A percentile compares a stretch with the other conserved stretches of the same genome.
phyloP scores from a whole-genome alignment of 2,888 invertebrate genomes.

The Idaea straminata region DNA sequence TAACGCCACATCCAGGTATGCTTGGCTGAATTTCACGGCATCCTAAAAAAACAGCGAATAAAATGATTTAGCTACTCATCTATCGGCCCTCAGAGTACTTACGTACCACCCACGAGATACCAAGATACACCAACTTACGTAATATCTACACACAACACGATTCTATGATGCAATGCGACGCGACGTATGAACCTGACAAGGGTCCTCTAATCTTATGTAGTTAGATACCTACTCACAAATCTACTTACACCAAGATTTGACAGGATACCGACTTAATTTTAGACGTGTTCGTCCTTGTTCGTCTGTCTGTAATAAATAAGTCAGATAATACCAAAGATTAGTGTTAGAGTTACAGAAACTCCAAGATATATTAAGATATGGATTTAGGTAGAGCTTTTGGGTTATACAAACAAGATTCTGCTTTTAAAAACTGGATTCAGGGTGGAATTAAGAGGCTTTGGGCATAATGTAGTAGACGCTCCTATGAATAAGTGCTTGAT shows the following conservation, averaged over 20 bases:
- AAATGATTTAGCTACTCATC: too few relatives aligned
- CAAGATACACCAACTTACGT: background rate
- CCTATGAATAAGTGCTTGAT: background rate
- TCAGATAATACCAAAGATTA: conserved; percentile 2
- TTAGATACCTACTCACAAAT: conserved; percentile 17
- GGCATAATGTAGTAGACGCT: background rate
- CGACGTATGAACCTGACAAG: conserved; percentile 23
- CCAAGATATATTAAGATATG: background rate
- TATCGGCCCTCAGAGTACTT: background rate
- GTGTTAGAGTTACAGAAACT: conserved; percentile 1
- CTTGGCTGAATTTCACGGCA: too few relatives aligned
- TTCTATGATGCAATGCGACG: background rate
- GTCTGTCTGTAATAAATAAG: background rate
- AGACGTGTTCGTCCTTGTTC: conserved; percentile 25
- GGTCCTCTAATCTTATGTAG: conserved; percentile 29
- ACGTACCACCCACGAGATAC: background rate
- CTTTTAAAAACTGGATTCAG: background rate
- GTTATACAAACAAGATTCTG: background rate
- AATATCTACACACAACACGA: background rate
- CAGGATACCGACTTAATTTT: conserved; percentile 33
- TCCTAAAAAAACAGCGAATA: too few relatives aligned
- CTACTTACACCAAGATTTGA: conserved; percentile 32
- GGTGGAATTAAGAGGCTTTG: background rate
- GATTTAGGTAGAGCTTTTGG: background rate
- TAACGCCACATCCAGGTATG: too few relatives aligned